A percentile compares a stretch with the other conserved stretches of the same genome.
phyloP scores from a whole-genome alignment of 1,140 invertebrate genomes.

The Lordiphosa collinella region DNA sequence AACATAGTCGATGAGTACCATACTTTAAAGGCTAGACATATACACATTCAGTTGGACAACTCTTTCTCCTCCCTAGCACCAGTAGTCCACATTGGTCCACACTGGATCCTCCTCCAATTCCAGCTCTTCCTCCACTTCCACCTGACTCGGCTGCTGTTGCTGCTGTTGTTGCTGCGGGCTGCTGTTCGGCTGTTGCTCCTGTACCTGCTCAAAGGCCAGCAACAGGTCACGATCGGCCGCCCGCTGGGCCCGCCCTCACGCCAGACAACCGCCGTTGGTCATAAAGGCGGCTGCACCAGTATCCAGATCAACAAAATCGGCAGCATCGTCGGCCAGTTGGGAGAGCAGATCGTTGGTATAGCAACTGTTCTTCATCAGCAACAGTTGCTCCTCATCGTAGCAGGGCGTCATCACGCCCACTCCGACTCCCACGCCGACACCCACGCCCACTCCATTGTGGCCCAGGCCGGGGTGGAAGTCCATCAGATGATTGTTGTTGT shows the following conservation, averaged over 20 bases:
- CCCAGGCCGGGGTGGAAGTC: slow-evolving; percentile 54
- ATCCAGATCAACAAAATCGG: slow-evolving; percentile 74
- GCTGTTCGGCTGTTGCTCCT: neutral
- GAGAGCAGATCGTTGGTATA: slow-evolving; percentile 59
- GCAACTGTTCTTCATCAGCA: slow-evolving; percentile 69
- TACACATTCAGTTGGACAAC: neutral
- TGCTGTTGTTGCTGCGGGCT: slow-evolving; percentile 22
- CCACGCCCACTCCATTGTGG: slow-evolving; percentile 32
- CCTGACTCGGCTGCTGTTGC: slow-evolving; percentile 29
- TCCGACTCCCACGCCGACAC: slow-evolving; percentile 32
- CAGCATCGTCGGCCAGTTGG: slow-evolving; percentile 55
- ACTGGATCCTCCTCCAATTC: slow-evolving; percentile 43
- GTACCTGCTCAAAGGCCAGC: slow-evolving; percentile 30
- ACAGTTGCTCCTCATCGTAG: slow-evolving; percentile 59
- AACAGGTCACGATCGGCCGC: slow-evolving; percentile 44
- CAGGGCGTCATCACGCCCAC: slow-evolving; percentile 45
- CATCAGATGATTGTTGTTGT: slow-evolving; percentile 52
- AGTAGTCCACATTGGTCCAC: slow-evolving; percentile 64
- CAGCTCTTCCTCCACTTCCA: slow-evolving; percentile 39
- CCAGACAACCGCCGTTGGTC: slow-evolving; percentile 72
- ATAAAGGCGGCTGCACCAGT: slow-evolving; percentile 65
- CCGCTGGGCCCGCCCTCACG: slow-evolving; percentile 64
- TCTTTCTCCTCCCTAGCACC: slow-evolving; percentile 34
- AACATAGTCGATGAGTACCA: slow-evolving; percentile 30
- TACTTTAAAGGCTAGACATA: slow-evolving; percentile 8